These are phyloP conservation scores for Lindbergichthys nudifrons DNA, from an alignment of 2,797 vertebrate genomes.

Conservation along the genomic window DNA sequence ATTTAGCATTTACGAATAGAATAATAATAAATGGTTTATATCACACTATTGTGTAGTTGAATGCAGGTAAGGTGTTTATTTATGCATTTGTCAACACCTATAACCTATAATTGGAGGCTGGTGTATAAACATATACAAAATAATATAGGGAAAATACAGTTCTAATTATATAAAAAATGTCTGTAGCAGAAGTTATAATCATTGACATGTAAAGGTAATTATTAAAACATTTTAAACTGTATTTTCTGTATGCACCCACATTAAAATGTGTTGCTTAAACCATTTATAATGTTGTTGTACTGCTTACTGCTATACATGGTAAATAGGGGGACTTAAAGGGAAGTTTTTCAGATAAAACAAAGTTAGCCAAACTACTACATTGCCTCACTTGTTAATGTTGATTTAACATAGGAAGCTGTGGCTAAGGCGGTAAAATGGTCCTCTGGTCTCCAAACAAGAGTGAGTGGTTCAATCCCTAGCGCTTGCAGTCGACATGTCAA, in stretches of 20 bases:
- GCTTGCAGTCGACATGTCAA: too few species aligned
- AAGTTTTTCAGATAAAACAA: neutral
- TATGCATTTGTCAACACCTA: neutral
- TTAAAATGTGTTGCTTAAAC: neutral
- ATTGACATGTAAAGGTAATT: too few species aligned
- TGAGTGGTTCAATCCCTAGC: too few species aligned
- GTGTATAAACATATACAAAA: neutral
- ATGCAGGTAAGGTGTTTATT: neutral
- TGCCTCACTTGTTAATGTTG: neutral
- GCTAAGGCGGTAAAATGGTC: too few species aligned
- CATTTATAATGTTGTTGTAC: neutral
- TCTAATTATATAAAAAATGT: neutral
- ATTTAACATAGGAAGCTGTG: too few species aligned
- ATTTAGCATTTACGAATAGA: neutral
- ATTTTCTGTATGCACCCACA: neutral
- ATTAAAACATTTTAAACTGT: too few species aligned
- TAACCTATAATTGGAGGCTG: neutral
- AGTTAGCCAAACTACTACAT: neutral
- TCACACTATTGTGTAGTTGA: neutral
- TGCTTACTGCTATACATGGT: neutral
- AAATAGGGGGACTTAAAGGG: neutral
- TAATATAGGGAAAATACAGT: neutral
- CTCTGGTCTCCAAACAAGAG: too few species aligned
- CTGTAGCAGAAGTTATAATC: too few species aligned
- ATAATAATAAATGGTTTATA: neutral